Conservation (phyloP, 2,113 vertebrate species). For the Gavialis gangeticus region DNA sequence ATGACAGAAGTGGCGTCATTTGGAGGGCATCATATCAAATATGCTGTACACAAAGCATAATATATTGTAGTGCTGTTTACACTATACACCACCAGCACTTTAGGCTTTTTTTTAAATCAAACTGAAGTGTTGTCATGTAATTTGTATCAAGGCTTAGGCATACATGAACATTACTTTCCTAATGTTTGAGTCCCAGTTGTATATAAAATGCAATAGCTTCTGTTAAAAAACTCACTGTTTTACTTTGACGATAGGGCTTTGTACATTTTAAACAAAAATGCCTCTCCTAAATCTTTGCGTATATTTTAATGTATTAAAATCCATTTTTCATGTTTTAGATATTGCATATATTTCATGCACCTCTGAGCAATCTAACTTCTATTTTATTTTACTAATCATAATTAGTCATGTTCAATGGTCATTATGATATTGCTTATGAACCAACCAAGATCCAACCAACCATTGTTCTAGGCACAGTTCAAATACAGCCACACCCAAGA, state of each 20-base stretch:
- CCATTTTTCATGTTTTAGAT: not conserved
- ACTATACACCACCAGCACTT: not conserved
- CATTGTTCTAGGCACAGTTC: not conserved
- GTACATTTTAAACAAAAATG: not conserved
- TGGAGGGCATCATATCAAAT: not conserved
- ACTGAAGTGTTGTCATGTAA: not conserved
- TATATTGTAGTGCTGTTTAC: not conserved
- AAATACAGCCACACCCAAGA: not conserved
- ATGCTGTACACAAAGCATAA: not conserved
- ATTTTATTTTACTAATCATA: not conserved
- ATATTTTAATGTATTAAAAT: not conserved
- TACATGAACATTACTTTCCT: not conserved
- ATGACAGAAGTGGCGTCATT: not conserved
- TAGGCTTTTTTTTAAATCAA: not conserved
- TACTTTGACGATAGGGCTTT: not conserved
- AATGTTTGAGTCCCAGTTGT: not conserved
- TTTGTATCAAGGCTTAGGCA: not conserved
- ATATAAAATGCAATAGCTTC: not conserved
- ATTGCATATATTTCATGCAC: not conserved
- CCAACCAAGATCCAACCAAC: not conserved
- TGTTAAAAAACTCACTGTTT: not conserved
- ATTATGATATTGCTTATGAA: not conserved
- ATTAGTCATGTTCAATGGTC: not conserved
- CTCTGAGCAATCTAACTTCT: not conserved
- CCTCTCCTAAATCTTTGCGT: not conserved